These are phyloP conservation scores for Drosophila bocqueti DNA, from an alignment of 1,140 invertebrate genomes.

Conservation along the genomic window DNA sequence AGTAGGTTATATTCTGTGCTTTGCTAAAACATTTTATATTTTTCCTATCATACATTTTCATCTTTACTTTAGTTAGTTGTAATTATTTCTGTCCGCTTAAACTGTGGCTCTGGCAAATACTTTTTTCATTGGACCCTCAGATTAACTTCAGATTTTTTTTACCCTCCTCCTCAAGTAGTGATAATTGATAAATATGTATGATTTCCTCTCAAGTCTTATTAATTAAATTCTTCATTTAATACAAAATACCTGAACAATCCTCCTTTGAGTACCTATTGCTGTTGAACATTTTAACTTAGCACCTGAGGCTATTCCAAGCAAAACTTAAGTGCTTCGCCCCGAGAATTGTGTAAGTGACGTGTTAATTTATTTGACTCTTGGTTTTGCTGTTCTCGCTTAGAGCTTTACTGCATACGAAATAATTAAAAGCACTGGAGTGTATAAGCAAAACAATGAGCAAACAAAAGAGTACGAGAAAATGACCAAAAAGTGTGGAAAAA, in stretches of 20 bases:
- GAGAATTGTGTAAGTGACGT: slow-evolving; percentile 67
- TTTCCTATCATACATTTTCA: neutral
- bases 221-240: neutral
- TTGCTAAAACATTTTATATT: neutral
- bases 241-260: slow-evolving; percentile 3
- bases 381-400: slow-evolving; percentile 50
- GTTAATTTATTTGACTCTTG: slow-evolving; percentile 79
- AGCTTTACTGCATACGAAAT: slow-evolving; percentile 72
- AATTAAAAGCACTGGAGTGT: slow-evolving; percentile 77
- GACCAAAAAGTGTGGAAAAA: slow-evolving; percentile 39
- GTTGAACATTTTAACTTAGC: slow-evolving; percentile 10
- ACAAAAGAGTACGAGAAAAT: slow-evolving; percentile 32
- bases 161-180: neutral
- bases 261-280: slow-evolving; percentile 8
- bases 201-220: neutral
- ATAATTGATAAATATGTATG: neutral
- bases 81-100: neutral
- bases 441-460: slow-evolving; percentile 62
- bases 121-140: neutral
- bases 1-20: neutral
- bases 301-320: slow-evolving; percentile 13
- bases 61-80: neutral
- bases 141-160: neutral
- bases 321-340: slow-evolving; percentile 23
- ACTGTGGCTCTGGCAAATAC: too few relatives aligned